Conservation (phyloP, 1,140 invertebrate genomes). For the Polyergus mexicanus region DNA sequence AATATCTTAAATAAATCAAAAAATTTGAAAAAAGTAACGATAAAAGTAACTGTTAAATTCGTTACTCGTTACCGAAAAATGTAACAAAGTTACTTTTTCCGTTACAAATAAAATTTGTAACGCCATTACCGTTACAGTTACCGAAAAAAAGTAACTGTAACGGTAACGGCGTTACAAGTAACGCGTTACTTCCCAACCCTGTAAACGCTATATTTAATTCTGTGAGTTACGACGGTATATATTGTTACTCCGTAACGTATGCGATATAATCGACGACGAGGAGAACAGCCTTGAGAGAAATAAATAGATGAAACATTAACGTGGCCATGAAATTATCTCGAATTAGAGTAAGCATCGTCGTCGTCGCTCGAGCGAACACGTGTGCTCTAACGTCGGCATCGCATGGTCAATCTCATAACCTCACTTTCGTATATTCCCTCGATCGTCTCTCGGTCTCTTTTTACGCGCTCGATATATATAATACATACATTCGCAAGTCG, state of each 20-base stretch:
- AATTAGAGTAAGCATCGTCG: slow-evolving; percentile 57
- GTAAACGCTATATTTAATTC: not conserved
- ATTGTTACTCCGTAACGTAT: not conserved
- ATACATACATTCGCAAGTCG: slow-evolving; percentile 19
- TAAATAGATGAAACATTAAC: slow-evolving; percentile 60
- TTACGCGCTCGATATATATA: slow-evolving; percentile 4
- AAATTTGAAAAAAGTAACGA: no score
- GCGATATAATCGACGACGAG: slow-evolving; percentile 16
- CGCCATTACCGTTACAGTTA: no score
- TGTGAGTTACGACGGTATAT: not conserved
- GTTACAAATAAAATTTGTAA: no score
- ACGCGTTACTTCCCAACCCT: no score
- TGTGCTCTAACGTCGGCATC: slow-evolving; percentile 18
- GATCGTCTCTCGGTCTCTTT: slow-evolving; percentile 30
- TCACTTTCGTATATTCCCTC: slow-evolving; percentile 26
- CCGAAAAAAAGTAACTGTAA: no score
- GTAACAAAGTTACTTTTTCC: no score
- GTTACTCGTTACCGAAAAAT: no score
- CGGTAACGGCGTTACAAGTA: no score
- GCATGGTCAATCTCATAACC: slow-evolving; percentile 37
- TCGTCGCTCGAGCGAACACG: not conserved
- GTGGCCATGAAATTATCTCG: slow-evolving; percentile 60
- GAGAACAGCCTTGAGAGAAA: slow-evolving; percentile 45
- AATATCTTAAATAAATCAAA: no score
- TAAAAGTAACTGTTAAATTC: no score